A percentile compares a stretch with the other conserved stretches of the same genome.
phyloP scores from a whole-genome alignment of 2,888 invertebrate genomes.

The Amblyjoppa fuscipennis region DNA sequence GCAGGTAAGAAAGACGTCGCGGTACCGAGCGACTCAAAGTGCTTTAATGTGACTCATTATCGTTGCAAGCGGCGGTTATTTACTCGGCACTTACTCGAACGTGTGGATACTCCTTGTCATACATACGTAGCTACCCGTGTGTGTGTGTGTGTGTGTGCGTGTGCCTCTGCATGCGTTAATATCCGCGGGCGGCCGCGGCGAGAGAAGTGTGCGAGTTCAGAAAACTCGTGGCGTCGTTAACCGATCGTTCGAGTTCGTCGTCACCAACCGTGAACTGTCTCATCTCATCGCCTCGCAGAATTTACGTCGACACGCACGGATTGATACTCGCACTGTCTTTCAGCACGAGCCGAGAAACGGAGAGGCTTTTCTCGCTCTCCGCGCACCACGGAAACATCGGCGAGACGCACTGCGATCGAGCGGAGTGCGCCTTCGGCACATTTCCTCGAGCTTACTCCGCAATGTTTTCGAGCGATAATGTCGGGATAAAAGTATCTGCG shows the following conservation, averaged over 20 bases:
- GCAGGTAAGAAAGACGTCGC: background rate
- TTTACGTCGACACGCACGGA: background rate
- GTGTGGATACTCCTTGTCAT: slow-evolving; percentile 1
- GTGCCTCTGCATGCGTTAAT: slow-evolving; percentile 2
- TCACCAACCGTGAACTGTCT: background rate
- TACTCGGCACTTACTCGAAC: slow-evolving; percentile 35
- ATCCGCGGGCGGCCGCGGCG: slow-evolving; percentile 2
- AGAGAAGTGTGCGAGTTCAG: slow-evolving; percentile 37
- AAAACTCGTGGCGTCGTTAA: slow-evolving; percentile 40
- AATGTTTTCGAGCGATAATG: background rate
- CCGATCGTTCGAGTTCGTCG: slow-evolving; percentile 3
- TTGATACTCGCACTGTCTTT: background rate
- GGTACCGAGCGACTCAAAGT: slow-evolving; percentile 15
- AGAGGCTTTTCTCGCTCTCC: background rate
- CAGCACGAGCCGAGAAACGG: slow-evolving; percentile 1
- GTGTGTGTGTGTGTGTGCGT: background rate
- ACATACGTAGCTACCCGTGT: background rate
- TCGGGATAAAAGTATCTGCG: background rate
- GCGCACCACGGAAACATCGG: slow-evolving; percentile 8
- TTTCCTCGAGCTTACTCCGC: background rate
- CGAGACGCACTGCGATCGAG: background rate
- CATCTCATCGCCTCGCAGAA: background rate
- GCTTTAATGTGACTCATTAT: slow-evolving; percentile 29
- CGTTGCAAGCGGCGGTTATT: slow-evolving; percentile 28
- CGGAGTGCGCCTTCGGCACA: background rate